Conservation (phyloP, 2,113 vertebrate species). For the Capreolus pygargus region DNA sequence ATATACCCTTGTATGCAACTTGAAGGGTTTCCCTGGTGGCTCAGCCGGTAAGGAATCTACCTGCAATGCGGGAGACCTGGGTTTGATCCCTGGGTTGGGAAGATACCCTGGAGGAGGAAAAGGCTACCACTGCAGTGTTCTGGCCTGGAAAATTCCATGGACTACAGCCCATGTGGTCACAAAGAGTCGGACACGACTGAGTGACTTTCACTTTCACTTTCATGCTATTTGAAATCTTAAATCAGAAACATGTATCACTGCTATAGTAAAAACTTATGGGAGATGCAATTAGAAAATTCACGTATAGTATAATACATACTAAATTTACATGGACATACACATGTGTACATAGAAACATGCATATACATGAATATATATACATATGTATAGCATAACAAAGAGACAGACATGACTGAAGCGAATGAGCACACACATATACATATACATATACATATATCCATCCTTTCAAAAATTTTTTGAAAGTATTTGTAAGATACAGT, state of each 20-base stretch:
- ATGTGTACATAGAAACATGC: background rate
- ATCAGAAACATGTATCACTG: background rate
- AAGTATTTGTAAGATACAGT: background rate
- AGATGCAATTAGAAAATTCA: background rate
- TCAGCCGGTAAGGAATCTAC: background rate
- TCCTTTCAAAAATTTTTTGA: background rate
- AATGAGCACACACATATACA: background rate
- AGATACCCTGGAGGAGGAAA: background rate
- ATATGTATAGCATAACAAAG: background rate
- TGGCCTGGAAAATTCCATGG: background rate
- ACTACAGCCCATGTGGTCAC: background rate
- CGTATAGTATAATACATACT: background rate
- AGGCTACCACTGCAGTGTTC: background rate
- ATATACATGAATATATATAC: background rate
- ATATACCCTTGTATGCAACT: background rate
- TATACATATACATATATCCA: background rate
- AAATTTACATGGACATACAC: no score
- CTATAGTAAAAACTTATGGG: background rate
- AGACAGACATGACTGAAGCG: background rate
- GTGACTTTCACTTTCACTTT: background rate
- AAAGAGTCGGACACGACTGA: background rate
- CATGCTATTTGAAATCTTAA: background rate
- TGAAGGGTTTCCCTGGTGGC: background rate
- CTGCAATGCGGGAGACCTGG: background rate
- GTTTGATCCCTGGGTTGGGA: background rate